Conservation (phyloP, 2,797 vertebrate genomes). For the Sebastes steindachneri region DNA sequence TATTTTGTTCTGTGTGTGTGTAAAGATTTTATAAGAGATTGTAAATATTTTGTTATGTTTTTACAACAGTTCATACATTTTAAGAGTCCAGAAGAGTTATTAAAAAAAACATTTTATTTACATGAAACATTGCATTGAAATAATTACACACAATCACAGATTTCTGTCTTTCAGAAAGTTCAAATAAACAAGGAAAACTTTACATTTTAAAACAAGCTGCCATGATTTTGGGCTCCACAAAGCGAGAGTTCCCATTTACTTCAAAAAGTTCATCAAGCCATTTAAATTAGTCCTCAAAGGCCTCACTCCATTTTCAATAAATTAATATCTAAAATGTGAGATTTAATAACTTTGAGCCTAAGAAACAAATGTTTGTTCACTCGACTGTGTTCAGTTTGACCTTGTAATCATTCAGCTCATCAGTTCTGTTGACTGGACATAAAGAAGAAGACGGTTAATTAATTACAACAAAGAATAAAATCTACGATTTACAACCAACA, state of each 20-base stretch:
- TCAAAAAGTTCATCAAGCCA: conserved; percentile 27
- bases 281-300: conserved; percentile 47
- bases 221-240: conserved; percentile 36
- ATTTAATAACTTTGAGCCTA: conserved; percentile 3
- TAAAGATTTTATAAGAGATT: neutral
- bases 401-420: conserved; percentile 27
- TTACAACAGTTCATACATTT: neutral
- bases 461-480: conserved; percentile 45
- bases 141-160: conserved; percentile 67
- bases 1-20: neutral
- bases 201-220: conserved; percentile 74
- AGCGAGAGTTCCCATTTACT: conserved; percentile 21
- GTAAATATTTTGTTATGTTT: neutral
- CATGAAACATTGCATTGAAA: conserved; percentile 61
- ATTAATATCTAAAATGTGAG: conserved; percentile 62
- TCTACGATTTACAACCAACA: conserved; percentile 42
- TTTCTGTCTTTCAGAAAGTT: conserved; percentile 43
- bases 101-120: conserved; percentile 75
- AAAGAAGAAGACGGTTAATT: conserved; percentile 24
- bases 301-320: conserved; percentile 68
- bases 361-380: neutral
- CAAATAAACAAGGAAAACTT: conserved; percentile 6
- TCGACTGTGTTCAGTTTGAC: conserved; percentile 48
- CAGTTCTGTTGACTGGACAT: conserved; percentile 12
- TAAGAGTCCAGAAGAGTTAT: neutral